Evolutionary conservation across 2,113 vertebrate genomes (phyloP).

Genomic region (Perognathus longimembris): DNA sequence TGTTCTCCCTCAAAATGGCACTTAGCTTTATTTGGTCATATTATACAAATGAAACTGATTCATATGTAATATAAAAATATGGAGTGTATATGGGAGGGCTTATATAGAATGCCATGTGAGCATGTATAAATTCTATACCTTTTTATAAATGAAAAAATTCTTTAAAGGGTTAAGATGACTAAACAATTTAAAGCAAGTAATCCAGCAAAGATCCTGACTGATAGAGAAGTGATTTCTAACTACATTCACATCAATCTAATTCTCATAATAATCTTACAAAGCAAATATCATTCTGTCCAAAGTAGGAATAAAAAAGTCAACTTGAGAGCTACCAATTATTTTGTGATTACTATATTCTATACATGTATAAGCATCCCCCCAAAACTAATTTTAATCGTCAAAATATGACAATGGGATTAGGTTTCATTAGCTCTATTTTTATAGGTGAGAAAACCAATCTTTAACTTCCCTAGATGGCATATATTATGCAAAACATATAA

Average conservation of each 20-base stretch:
- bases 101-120: neutral
- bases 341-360: neutral
- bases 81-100: neutral
- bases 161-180: neutral
- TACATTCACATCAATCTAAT: neutral
- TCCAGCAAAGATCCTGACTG: neutral
- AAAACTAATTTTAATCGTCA: neutral
- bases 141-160: slow-evolving; percentile 9
- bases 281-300: neutral
- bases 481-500: neutral
- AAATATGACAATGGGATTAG: neutral
- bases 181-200: neutral
- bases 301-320: neutral
- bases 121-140: neutral
- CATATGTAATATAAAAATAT: neutral
- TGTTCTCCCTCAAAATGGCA: neutral
- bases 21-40: slow-evolving; percentile 16
- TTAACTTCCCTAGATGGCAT: neutral
- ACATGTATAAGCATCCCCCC: neutral
- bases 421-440: neutral
- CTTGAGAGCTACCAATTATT: neutral
- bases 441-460: neutral
- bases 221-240: neutral
- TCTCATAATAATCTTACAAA: neutral
- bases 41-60: slow-evolving; percentile 21